Conservation (phyloP, 1,140 invertebrate species). For the Calosoma granatense region DNA sequence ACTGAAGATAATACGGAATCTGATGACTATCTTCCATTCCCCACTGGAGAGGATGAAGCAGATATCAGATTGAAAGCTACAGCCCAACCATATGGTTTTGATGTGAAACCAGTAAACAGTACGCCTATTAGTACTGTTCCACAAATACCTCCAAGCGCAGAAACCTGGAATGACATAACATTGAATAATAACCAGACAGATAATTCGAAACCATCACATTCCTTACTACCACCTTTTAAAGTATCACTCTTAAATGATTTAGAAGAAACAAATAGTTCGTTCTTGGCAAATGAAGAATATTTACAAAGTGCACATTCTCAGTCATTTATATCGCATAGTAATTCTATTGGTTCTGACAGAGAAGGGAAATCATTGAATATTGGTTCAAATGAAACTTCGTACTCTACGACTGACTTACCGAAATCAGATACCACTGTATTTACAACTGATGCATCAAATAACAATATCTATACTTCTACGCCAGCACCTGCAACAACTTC, state of each 20-base stretch:
- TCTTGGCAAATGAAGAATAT: conserved; percentile 19
- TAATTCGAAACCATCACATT: background rate
- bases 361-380: background rate
- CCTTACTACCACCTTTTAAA: background rate
- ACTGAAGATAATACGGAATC: conserved; percentile 2
- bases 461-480: no score
- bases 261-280: background rate
- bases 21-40: conserved; percentile 9
- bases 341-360: background rate
- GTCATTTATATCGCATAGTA: conserved; percentile 29
- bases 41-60: conserved; percentile 12
- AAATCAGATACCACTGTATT: background rate
- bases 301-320: conserved; percentile 32
- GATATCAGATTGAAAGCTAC: conserved; percentile 11
- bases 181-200: background rate
- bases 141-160: conserved; percentile 27
- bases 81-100: conserved; percentile 31
- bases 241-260: background rate
- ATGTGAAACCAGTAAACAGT: conserved; percentile 24
- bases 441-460: background rate
- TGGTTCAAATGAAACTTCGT: background rate
- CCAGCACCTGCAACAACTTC: no score
- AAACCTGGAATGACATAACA: background rate
- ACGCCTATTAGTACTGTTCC: conserved; percentile 29
- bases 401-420: background rate